Conservation (phyloP, 2,888 invertebrate genomes). For the Cephalotes varians region DNA sequence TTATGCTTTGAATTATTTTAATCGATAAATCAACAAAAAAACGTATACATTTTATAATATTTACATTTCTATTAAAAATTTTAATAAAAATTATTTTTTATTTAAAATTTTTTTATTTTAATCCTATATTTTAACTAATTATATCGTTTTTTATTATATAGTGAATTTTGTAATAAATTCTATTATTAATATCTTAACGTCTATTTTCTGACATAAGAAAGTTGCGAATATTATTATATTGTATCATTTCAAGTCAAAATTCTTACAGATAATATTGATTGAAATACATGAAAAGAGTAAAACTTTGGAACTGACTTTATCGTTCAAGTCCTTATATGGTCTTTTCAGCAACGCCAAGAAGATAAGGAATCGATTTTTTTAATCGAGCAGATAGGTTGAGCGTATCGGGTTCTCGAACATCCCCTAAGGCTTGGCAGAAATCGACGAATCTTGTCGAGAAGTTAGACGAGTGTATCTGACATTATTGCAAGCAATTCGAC, state of each 20-base stretch:
- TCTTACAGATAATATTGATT: neutral
- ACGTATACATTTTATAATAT: neutral
- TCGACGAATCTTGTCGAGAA: conserved; percentile 71
- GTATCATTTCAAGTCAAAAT: neutral
- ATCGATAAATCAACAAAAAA: neutral
- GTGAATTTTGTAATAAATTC: neutral
- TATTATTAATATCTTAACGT: neutral
- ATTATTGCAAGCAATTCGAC: conserved; percentile 74
- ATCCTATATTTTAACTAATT: neutral
- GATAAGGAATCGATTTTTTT: conserved; percentile 70
- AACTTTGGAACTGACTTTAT: neutral
- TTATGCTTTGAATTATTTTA: conserved; percentile 1
- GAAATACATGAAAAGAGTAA: neutral
- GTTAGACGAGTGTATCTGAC: conserved; percentile 74
- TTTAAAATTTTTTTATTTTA: neutral
- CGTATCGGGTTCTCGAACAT: conserved; percentile 69
- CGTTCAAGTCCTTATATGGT: neutral
- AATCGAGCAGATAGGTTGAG: conserved; percentile 69
- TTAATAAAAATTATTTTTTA: neutral
- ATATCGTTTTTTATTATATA: neutral
- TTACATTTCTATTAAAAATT: neutral
- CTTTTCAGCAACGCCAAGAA: conserved; percentile 57
- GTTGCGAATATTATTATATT: neutral
- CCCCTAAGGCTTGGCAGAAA: conserved; percentile 66
- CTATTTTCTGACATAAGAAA: neutral